Evolutionary conservation across 2,888 invertebrate genomes (phyloP).

Genomic region (Lapara coniferarum): DNA sequence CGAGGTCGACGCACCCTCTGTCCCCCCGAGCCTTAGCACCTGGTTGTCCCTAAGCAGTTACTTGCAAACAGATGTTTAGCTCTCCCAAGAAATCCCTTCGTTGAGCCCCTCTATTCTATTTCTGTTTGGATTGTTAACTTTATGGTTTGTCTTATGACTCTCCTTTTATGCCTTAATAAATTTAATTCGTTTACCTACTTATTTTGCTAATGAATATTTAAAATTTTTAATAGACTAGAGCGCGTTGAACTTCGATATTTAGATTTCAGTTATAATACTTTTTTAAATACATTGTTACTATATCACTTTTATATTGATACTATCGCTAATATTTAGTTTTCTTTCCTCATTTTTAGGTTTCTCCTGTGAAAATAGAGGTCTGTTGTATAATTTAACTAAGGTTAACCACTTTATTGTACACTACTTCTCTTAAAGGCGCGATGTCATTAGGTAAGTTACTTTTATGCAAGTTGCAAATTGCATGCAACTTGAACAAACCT

Average conservation of each 20-base stretch:
- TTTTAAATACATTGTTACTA: no score
- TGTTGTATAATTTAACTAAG: not conserved
- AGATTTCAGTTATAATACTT: no score
- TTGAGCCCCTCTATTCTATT: constrained; percentile 23
- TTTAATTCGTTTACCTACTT: not conserved
- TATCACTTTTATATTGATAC: no score
- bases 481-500: no score
- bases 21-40: constrained; percentile 72
- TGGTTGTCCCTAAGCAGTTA: constrained; percentile 68
- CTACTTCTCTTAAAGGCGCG: not conserved
- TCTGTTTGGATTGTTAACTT: constrained; percentile 20
- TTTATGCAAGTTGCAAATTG: no score
- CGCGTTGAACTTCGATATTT: no score
- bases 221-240: not conserved
- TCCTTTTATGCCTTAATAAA: constrained; percentile 27
- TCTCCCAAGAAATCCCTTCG: constrained; percentile 53
- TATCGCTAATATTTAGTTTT: no score
- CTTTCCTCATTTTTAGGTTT: no score
- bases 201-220: not conserved
- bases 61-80: constrained; percentile 73
- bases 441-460: no score
- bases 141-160: constrained; percentile 10
- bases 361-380: no score
- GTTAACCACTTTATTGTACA: not conserved
- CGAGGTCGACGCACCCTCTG: constrained; percentile 78